Evolutionary conservation across 2,797 vertebrate genomes (phyloP).

Genomic region (Spatula clypeata): DNA sequence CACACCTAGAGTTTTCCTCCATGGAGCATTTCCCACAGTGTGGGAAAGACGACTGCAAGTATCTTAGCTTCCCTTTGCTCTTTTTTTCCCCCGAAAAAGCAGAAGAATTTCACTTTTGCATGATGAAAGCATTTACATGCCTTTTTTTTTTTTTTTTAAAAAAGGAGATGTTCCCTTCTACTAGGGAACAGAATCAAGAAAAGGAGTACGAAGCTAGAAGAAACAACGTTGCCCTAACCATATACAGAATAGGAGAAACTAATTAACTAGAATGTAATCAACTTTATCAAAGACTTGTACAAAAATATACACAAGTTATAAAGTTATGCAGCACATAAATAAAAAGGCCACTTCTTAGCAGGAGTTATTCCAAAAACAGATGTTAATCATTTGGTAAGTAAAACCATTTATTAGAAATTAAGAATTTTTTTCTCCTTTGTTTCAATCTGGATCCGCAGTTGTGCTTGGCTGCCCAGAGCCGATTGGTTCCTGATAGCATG

Average conservation of each 20-base stretch:
- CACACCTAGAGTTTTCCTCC: neutral
- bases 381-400: neutral
- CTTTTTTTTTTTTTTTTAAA: neutral
- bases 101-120: neutral
- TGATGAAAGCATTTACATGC: neutral
- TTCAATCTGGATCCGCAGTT: neutral
- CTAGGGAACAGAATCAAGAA: neutral
- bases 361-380: neutral
- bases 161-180: neutral
- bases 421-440: neutral
- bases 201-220: neutral
- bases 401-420: neutral
- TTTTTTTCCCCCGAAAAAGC: neutral
- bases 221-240: neutral
- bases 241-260: neutral
- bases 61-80: neutral
- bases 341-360: neutral
- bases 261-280: neutral
- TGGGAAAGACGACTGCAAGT: neutral
- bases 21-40: neutral
- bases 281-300: neutral
- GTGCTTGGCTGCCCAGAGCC: neutral
- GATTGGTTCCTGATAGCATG: neutral
- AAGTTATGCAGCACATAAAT: neutral
- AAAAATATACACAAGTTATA: neutral